Percentiles rank a stretch among this genome's conserved stretches.
These are phyloP conservation scores for Coregonus sp. DNA, from an alignment of 2,797 vertebrate species.

Conservation along the genomic window DNA sequence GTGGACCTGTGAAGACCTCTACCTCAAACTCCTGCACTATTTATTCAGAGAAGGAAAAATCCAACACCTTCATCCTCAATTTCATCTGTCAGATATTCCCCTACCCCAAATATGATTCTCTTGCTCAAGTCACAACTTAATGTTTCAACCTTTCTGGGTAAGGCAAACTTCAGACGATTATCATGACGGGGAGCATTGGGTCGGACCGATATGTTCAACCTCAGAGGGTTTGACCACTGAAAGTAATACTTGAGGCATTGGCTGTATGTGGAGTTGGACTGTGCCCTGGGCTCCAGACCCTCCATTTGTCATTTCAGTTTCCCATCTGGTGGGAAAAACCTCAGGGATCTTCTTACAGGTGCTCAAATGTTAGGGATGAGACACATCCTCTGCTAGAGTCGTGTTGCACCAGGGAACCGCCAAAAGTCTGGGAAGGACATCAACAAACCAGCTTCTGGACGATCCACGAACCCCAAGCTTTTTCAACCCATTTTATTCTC, in stretches of 20 bases:
- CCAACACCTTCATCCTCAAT: conserved; percentile 59
- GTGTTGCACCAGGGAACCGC: conserved; percentile 44
- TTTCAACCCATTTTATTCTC: conserved; percentile 49
- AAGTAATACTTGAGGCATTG: conserved; percentile 2
- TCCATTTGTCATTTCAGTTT: conserved; percentile 30
- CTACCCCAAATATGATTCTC: conserved; percentile 32
- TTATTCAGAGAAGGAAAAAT: conserved; percentile 66
- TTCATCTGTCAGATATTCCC: conserved; percentile 61
- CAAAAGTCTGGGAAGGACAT: conserved; percentile 60
- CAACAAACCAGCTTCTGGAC: conserved; percentile 56
- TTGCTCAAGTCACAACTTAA: conserved; percentile 26
- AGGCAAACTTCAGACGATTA: conserved; percentile 42
- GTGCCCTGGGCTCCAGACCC: conserved; percentile 19
- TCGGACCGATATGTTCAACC: conserved; percentile 14
- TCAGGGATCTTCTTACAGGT: conserved; percentile 60
- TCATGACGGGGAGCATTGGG: conserved; percentile 27
- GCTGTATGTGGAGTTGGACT: not conserved
- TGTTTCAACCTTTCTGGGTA: conserved; percentile 27
- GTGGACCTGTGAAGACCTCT: too few species aligned
- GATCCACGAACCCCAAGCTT: conserved; percentile 35
- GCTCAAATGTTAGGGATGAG: conserved; percentile 66
- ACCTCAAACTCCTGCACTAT: conserved; percentile 55
- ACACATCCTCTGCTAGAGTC: conserved; percentile 62
- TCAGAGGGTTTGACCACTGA: not conserved
- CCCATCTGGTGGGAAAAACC: conserved; percentile 54